These are phyloP conservation scores for Propithecus deckenii DNA, from an alignment of 2,797 vertebrate species.

Conservation along the genomic window DNA sequence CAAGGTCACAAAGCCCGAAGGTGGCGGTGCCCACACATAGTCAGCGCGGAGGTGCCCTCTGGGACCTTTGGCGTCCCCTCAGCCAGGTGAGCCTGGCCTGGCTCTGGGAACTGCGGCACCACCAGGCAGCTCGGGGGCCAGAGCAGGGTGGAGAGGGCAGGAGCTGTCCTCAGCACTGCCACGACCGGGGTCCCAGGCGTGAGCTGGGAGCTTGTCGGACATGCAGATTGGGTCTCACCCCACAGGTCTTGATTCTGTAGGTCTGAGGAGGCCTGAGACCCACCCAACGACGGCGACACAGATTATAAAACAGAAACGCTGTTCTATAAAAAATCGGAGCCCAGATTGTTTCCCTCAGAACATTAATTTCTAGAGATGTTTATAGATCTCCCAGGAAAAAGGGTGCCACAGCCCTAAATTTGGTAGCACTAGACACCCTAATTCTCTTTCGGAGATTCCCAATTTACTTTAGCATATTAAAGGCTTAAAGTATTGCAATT, in stretches of 20 bases:
- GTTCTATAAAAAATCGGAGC: neutral
- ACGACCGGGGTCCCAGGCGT: neutral
- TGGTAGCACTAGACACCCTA: neutral
- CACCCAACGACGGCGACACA: neutral
- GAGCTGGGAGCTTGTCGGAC: neutral
- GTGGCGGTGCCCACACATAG: neutral
- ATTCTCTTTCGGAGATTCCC: neutral
- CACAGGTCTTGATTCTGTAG: fast-evolving
- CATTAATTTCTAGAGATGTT: conserved; percentile 1
- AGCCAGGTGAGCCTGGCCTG: neutral
- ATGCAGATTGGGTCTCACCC: neutral
- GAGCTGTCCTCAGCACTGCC: neutral
- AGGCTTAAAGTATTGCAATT: neutral
- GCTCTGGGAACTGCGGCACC: neutral
- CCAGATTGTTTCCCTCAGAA: neutral
- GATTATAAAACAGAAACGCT: neutral
- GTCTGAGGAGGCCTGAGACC: neutral
- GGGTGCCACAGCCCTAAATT: neutral
- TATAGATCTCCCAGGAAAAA: neutral
- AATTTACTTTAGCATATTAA: neutral
- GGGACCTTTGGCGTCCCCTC: too few species aligned
- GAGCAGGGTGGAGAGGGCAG: neutral
- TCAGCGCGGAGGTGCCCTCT: neutral
- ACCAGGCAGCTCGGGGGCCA: neutral
- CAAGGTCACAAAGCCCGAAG: neutral